Conservation (phyloP, 2,113 vertebrate species). For the Syngnathus scovelli region DNA sequence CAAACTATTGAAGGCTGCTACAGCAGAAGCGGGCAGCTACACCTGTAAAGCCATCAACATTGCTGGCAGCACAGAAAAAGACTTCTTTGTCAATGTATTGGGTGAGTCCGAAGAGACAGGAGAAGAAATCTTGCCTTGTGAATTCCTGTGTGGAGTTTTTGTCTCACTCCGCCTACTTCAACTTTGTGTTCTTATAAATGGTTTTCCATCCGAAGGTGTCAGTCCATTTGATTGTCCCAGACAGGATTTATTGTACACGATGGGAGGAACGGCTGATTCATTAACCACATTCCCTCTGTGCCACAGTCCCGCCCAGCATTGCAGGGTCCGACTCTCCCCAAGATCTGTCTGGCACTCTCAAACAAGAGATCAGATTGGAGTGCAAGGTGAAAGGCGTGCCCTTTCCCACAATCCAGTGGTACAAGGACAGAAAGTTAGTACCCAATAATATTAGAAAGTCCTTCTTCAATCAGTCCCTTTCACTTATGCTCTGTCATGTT, state of each 20-base stretch:
- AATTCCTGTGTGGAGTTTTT: background rate
- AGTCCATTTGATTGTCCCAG: background rate
- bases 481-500: background rate
- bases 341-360: constrained; percentile 78
- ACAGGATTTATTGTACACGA: background rate
- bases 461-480: background rate
- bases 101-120: constrained; percentile 69
- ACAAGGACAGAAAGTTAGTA: constrained; percentile 92
- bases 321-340: constrained; percentile 50
- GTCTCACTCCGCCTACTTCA: background rate
- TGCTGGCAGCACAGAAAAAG: constrained; percentile 84
- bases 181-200: background rate
- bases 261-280: background rate
- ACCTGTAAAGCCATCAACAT: constrained; percentile 88
- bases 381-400: constrained; percentile 85
- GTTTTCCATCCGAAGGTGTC: too few species aligned
- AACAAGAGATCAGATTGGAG: constrained; percentile 76
- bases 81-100: constrained; percentile 80
- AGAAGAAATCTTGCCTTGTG: background rate
- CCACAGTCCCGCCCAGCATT: constrained; percentile 85
- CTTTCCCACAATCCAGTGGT: constrained; percentile 87
- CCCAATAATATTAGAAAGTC: background rate
- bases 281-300: constrained; percentile 5
- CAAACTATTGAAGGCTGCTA: constrained; percentile 73
- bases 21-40: constrained; percentile 79